A percentile compares a stretch with the other conserved stretches of the same genome.
These are phyloP conservation scores for Muscidifurax raptorellus DNA, from an alignment of 1,140 invertebrate species.

Conservation along the genomic window DNA sequence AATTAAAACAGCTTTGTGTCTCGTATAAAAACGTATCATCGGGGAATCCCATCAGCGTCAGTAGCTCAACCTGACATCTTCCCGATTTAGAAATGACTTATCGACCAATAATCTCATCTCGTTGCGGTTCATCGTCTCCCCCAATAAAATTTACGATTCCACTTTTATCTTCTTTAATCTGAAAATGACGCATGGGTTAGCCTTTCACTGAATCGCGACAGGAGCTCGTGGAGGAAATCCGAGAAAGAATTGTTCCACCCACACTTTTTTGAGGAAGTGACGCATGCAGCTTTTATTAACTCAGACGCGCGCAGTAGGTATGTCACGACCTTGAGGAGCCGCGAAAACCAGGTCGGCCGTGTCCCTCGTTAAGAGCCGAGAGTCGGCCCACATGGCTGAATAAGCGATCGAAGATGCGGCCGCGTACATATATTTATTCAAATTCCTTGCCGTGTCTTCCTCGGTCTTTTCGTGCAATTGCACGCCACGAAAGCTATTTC, in stretches of 20 bases:
- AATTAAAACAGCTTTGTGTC: neutral
- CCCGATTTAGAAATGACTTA: slow-evolving; percentile 23
- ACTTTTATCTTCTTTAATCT: neutral
- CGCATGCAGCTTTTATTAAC: slow-evolving; percentile 9
- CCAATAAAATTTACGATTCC: neutral
- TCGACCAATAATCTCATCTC: neutral
- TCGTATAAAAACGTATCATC: neutral
- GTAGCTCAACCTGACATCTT: neutral
- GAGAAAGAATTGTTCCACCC: slow-evolving; percentile 15
- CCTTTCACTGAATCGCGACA: slow-evolving; percentile 32
- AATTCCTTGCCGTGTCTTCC: neutral
- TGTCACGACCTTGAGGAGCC: slow-evolving; percentile 25
- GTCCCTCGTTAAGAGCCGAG: neutral
- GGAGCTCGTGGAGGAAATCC: slow-evolving; percentile 19
- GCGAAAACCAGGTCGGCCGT: slow-evolving; percentile 35
- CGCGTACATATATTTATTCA: neutral
- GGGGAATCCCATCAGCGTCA: slow-evolving; percentile 26
- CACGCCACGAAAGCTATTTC: no score
- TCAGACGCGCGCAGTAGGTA: neutral
- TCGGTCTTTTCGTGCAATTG: no score
- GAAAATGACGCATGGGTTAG: neutral
- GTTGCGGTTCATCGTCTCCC: neutral
- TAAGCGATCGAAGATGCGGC: neutral
- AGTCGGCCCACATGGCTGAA: neutral
- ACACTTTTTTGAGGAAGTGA: slow-evolving; percentile 47